Evolutionary conservation across 2,797 vertebrate genomes (phyloP), one percentile per base, ranked within the genome.

Genomic region (Cyprinella venusta): DNA sequence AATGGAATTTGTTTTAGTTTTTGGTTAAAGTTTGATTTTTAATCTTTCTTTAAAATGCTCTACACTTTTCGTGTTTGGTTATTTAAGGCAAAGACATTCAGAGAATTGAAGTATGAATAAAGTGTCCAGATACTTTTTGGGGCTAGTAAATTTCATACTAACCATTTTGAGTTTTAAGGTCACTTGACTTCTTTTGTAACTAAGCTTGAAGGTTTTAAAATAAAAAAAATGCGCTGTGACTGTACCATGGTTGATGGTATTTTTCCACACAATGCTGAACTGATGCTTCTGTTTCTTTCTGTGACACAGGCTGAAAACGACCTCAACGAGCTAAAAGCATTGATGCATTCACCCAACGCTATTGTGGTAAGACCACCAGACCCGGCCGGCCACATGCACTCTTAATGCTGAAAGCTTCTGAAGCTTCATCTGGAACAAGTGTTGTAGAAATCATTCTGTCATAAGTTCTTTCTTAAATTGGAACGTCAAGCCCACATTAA

Each of bases 311-410:
- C 98, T 94, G 98, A 99, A 95, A 98, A 98, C 92, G 98, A 99
- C 96, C 95, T 99, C 94, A 99, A 99, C 93, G 98, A 99, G 93
- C 96, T 99, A 93, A 98, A 98, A 96, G 96, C 97, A 94, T 95
- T 99, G 96, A 98, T 99, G 96, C 98, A 98, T 96, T 99, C 98
- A 95, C 98, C 98, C 94, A 98, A 97, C 92, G 97, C 97, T 93
- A 97, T 98, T 96, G 96, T 98, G 98, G 98, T 99, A 97, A 98
- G 97, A 38, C 2, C n/a, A 45, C 52, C 24, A n/a, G 45, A 26
- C 24, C 16, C n/a, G 12, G 48, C 16, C n/a, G 8, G 38, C 18
- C 76, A 15, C 71, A 30, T 21, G 13, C 72, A 70, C 81, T 75
- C 42, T 59, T 67, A 38, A 38, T 54, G 30, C 63, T 63, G 24